These are phyloP conservation scores for Scaptomyza parva DNA, from an alignment of 2,888 invertebrate species.

Conservation along the genomic window DNA sequence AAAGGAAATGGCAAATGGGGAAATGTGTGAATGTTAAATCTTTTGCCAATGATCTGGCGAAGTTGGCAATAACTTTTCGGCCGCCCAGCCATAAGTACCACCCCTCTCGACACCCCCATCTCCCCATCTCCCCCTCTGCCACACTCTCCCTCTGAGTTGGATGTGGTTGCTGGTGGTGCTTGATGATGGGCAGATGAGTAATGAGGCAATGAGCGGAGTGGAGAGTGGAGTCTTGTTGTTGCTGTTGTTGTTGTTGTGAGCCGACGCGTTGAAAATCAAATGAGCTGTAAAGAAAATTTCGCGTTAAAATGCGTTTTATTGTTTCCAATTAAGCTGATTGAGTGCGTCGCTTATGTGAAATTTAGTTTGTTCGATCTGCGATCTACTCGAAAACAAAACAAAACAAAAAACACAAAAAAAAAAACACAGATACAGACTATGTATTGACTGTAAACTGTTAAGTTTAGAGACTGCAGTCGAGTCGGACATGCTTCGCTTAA, in stretches of 20 bases:
- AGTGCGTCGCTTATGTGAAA: constrained; percentile 46
- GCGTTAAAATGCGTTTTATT: constrained; percentile 78
- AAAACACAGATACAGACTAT: constrained; percentile 14
- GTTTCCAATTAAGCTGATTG: constrained; percentile 76
- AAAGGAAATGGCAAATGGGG: constrained; percentile 20
- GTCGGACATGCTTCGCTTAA: constrained; percentile 65
- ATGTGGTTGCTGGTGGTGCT: constrained; percentile 13
- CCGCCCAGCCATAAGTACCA: constrained; percentile 11
- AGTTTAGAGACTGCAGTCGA: constrained; percentile 11
- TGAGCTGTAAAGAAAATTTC: constrained; percentile 74
- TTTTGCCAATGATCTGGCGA: constrained; percentile 50
- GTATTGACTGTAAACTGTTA: constrained; percentile 31
- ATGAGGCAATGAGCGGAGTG: constrained; percentile 42
- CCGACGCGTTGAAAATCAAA: constrained; percentile 54
- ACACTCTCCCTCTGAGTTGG: too few relatives aligned
- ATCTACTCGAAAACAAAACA: not conserved
- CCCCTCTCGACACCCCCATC: constrained; percentile 13
- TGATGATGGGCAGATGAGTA: constrained; percentile 30
- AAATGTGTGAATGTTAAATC: constrained; percentile 46
- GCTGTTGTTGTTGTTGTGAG: constrained; percentile 20
- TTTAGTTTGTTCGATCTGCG: not conserved
- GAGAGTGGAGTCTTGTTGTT: not conserved
- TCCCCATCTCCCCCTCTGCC: too few relatives aligned
- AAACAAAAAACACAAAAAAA: not conserved
- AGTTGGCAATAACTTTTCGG: constrained; percentile 38